Evolutionary conservation across 2,888 invertebrate genomes (phyloP), one percentile per base, ranked within the genome.

Genomic region (Nephrocerus scutellatus): DNA sequence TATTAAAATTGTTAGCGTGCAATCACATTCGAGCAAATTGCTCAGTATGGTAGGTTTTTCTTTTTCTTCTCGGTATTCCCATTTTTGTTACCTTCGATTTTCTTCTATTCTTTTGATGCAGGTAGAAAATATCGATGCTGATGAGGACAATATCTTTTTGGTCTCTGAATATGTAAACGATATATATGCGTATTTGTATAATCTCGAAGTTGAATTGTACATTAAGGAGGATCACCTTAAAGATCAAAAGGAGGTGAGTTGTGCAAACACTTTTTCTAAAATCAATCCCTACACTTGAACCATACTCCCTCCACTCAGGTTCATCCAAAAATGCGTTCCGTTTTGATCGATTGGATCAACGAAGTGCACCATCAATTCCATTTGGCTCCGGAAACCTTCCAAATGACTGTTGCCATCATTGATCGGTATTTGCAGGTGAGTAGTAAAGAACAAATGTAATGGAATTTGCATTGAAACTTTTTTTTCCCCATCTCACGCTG

Each of bases 321-420:
- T 9, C 85, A 84, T 9, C 75, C 84, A 2, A 82, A 80, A 55
- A 96, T 96, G 93, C 76, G 96, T 46, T 73, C 82, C 10, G 84
- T 92, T 31, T 74, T 97, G 12, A 74, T 96, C 43, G 91, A 96
- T 64, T 97, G 96, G 96, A 72, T 97, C 36, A 84, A 90, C 12
- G 91, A 92, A 57, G 91, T 96, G 7, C 91, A 92, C 53, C 70
- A 76, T 33, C 84, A 89, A 59, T 96, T 93, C 67, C 81, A 81
- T 47, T 72, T 93, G 36, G 71, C 83, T 13, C 77, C 84, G 37
- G 97, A 97, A 68, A 95, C 95, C 7, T 79, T 93, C 44, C 90
- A 91, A 62, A 70, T 95, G 56, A 81, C 90, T 38, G 79, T 95
- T 36, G 82, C 84, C 49, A 82, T 92, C 13, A 75, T 95, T 53